Evolutionary conservation across 1,140 invertebrate species (phyloP).

Genomic region (Drosophila malerkotliana): DNA sequence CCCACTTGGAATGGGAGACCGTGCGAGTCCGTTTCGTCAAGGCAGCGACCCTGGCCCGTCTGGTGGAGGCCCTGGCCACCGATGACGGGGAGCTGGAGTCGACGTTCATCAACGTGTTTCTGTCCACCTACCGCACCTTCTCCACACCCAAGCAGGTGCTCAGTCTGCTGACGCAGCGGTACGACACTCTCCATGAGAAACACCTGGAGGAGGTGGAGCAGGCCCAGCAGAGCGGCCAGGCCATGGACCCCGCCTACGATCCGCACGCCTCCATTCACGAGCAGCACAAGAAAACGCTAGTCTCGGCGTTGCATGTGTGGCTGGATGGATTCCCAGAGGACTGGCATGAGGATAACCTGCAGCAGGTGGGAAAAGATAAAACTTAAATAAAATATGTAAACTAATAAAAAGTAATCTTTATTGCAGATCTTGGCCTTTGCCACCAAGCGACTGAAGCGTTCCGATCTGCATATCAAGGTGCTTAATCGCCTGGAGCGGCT

Average conservation of each 20-base stretch:
- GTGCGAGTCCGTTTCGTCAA: constrained; percentile 97
- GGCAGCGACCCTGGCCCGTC: constrained; percentile 95
- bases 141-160: constrained; percentile 87
- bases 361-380: constrained; percentile 67
- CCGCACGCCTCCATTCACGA: constrained; percentile 71
- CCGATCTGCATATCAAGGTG: constrained; percentile 91
- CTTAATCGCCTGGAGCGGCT: constrained; percentile 84
- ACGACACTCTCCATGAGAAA: constrained; percentile 86
- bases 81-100: constrained; percentile 98
- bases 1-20: constrained; percentile 99
- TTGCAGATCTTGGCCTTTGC: constrained; percentile 92
- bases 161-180: constrained; percentile 91
- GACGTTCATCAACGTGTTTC: constrained; percentile 98
- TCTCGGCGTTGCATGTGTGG: constrained; percentile 97
- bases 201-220: constrained; percentile 72
- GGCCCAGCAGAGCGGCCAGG: constrained; percentile 53
- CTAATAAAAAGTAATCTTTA: not conserved
- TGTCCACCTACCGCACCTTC: constrained; percentile 85
- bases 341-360: constrained; percentile 95
- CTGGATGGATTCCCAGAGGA: constrained; percentile 98
- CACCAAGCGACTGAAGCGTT: constrained; percentile 90
- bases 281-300: constrained; percentile 89
- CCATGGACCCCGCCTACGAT: constrained; percentile 60
- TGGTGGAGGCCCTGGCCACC: constrained; percentile 96
- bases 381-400: too few relatives aligned